Evolutionary conservation across 2,797 vertebrate species (phyloP).

Genomic region (Notolepis coatsorum): DNA sequence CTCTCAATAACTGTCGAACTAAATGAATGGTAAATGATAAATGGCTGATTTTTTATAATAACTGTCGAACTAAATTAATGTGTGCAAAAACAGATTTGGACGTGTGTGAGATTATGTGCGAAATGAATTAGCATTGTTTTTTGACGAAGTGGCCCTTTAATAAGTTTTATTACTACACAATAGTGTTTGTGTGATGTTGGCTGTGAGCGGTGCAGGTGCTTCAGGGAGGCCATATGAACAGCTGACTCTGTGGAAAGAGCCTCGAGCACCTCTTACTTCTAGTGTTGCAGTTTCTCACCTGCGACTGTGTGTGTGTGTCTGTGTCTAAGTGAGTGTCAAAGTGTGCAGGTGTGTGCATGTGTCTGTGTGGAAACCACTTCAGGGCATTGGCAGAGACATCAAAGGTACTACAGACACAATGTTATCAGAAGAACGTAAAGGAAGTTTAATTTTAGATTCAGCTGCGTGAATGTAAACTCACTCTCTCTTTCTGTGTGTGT

Average conservation of each 20-base stretch:
- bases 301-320: slow-evolving; percentile 18
- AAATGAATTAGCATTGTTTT: too few species aligned
- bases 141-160: slow-evolving; percentile 41
- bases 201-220: slow-evolving; percentile 53
- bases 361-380: slow-evolving; percentile 5
- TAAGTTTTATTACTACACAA: slow-evolving; percentile 1
- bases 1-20: too few species aligned
- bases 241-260: slow-evolving; percentile 62
- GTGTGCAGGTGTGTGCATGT: slow-evolving; percentile 10
- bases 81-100: too few species aligned
- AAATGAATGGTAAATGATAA: too few species aligned
- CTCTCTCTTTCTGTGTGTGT: slow-evolving; percentile 57
- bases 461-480: slow-evolving; percentile 37
- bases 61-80: too few species aligned
- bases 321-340: slow-evolving; percentile 18
- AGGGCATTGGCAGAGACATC: slow-evolving; percentile 39
- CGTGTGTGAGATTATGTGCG: too few species aligned
- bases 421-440: slow-evolving; percentile 55
- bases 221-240: slow-evolving; percentile 38
- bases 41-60: too few species aligned
- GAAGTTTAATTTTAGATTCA: slow-evolving; percentile 59
- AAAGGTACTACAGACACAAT: slow-evolving; percentile 48
- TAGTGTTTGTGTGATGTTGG: background rate
- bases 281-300: slow-evolving; percentile 30
- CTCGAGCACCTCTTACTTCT: slow-evolving; percentile 41